Evolutionary conservation across 2,888 invertebrate species (phyloP).

Genomic region (Craniophora ligustri): DNA sequence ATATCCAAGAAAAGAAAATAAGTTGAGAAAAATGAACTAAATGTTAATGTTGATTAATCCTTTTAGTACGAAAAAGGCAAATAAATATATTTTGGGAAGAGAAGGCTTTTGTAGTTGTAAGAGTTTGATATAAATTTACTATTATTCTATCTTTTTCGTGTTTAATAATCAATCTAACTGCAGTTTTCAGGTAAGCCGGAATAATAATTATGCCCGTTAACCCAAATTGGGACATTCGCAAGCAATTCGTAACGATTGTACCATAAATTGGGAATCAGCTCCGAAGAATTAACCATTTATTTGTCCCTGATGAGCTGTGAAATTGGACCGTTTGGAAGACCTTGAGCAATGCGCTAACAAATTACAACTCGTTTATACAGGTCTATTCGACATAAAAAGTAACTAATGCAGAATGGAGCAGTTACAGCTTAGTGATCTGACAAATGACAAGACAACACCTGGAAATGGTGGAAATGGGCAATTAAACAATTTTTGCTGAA

Average conservation of each 20-base stretch:
- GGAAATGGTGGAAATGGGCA: too few relatives aligned
- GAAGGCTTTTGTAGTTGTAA: too few relatives aligned
- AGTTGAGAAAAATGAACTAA: not conserved
- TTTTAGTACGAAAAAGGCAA: too few relatives aligned
- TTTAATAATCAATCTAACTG: not conserved
- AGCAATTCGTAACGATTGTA: slow-evolving; percentile 1
- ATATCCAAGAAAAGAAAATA: not conserved
- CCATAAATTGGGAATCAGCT: slow-evolving; percentile 15
- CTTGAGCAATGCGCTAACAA: not conserved
- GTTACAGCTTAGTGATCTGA: too few relatives aligned
- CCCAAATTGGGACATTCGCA: slow-evolving; percentile 17
- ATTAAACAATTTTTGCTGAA: too few relatives aligned
- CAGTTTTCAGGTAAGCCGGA: not conserved
- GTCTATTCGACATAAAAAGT: not conserved
- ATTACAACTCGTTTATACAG: not conserved
- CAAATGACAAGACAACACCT: too few relatives aligned
- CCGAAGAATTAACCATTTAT: slow-evolving; percentile 3
- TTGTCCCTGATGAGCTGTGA: not conserved
- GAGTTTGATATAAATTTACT: too few relatives aligned
- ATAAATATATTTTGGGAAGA: too few relatives aligned
- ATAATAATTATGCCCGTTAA: slow-evolving; percentile 14
- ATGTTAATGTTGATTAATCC: too few relatives aligned
- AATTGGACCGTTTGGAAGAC: slow-evolving; percentile 3
- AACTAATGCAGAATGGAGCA: too few relatives aligned
- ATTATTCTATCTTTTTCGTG: too few relatives aligned